These are phyloP conservation scores for Phylloscopus trochilus DNA, from an alignment of 2,113 vertebrate genomes.

Conservation along the genomic window DNA sequence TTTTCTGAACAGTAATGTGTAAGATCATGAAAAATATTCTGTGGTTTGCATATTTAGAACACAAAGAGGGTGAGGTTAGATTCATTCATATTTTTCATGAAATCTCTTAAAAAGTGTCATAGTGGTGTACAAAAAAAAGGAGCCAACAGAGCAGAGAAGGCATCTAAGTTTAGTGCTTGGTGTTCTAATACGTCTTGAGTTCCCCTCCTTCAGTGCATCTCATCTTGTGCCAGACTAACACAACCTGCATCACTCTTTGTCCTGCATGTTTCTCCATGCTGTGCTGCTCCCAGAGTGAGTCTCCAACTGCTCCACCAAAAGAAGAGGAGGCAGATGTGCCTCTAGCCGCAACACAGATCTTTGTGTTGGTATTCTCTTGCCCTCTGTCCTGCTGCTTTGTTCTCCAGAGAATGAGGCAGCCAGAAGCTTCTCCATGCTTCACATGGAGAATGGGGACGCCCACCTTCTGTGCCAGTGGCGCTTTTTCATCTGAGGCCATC, in stretches of 20 bases:
- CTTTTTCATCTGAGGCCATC: not conserved
- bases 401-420: not conserved
- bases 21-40: not conserved
- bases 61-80: not conserved
- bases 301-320: not conserved
- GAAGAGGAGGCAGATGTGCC: not conserved
- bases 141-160: not conserved
- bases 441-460: rapidly evolving
- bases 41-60: not conserved
- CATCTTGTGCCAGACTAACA: not conserved
- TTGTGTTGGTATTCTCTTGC: not conserved
- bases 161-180: not conserved
- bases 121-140: not conserved
- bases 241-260: not conserved
- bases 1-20: not conserved
- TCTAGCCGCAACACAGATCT: not conserved
- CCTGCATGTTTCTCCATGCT: not conserved
- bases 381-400: not conserved
- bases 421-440: not conserved
- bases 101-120: not conserved
- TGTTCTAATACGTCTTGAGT: not conserved
- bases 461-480: not conserved
- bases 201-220: not conserved
- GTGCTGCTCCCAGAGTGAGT: not conserved
- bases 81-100: not conserved